Base-by-base conservation (phyloP, 2,113 vertebrate species). In the Pontoporia blainvillei region DNA sequence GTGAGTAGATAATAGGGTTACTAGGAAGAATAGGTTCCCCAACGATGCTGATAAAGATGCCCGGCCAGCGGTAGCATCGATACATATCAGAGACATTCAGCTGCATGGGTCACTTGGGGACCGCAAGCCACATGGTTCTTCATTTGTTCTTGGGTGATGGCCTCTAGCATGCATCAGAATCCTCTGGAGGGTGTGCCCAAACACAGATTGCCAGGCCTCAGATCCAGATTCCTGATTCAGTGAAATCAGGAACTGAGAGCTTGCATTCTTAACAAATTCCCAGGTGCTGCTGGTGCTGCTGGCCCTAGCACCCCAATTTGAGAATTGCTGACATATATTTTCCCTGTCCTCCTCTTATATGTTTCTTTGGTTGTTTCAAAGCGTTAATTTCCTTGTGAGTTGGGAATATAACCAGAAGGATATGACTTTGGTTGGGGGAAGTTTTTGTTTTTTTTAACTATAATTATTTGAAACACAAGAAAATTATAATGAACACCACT, bases 401-500 rank as follows among this genome's bases (percentile, higher is more conserved):
- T 91, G 57, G 54, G 39, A n/a, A 36, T 13, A n/a, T 90, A 78
- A 52, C n/a, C 13, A n/a, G n/a, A 91, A 94, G 25, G 62, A 75
- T 69, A 90, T 72, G 59, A 2, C 44, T 95, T 88, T 67, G 66
- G 9, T 88, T 39, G 59, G 25, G 44, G 36, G 6, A 92, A 41
- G 29, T n/a, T 91, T 64, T 83, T 46, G 27, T 0, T 69, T 59
- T 61, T 85, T 64, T 90, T 34, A 91, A 64, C 41, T 61, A 41
- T 46, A 85, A 66, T 66, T 83, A 92, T 61, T 95, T 97, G 18
- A 85, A 93, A 82, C 4, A 15, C 72, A 88, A 82, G 54, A 81
- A 76, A 78, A 69, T 44, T 83, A 34, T 66, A 69, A 61, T 75
- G 49, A 86, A 44, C 13, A 17, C 9, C 6, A n/a, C 23, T 85